Evolutionary conservation across 2,113 vertebrate species (phyloP).

Genomic region (Carollia perspicillata): DNA sequence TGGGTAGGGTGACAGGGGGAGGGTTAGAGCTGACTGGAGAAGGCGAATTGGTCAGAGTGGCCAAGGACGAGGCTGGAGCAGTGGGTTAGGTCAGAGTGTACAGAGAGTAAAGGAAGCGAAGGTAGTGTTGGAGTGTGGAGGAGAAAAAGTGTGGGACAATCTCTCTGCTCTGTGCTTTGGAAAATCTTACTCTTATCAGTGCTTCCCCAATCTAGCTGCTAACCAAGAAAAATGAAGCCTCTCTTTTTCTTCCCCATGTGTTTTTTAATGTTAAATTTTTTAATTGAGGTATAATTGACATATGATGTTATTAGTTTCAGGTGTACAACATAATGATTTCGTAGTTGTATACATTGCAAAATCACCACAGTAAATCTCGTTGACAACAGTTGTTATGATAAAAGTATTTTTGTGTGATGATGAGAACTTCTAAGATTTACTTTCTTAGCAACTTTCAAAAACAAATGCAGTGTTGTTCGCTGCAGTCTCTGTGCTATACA

Average conservation of each 20-base stretch:
- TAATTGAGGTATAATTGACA: not conserved
- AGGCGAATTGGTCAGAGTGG: not conserved
- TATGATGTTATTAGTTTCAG: not conserved
- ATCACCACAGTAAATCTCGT: not conserved
- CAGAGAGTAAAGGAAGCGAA: not conserved
- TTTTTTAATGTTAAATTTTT: not conserved
- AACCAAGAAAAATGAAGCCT: not conserved
- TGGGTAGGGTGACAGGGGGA: not conserved
- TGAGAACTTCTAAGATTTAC: not conserved
- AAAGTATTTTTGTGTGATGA: not conserved
- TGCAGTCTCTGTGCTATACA: not conserved
- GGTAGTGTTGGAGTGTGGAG: not conserved
- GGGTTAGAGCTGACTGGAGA: not conserved
- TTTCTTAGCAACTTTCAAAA: not conserved
- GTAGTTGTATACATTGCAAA: not conserved
- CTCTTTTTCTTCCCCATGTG: not conserved
- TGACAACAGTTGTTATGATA: not conserved
- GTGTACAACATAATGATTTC: not conserved
- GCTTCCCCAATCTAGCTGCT: not conserved
- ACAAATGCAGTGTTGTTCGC: not conserved
- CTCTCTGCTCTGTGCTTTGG: not conserved
- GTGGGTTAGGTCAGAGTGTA: not conserved
- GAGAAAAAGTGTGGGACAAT: not conserved
- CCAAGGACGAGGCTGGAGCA: not conserved
- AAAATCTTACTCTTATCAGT: not conserved